Evolutionary conservation across 1,140 invertebrate species (phyloP).

Genomic region (Holcopasites calliopsidis): DNA sequence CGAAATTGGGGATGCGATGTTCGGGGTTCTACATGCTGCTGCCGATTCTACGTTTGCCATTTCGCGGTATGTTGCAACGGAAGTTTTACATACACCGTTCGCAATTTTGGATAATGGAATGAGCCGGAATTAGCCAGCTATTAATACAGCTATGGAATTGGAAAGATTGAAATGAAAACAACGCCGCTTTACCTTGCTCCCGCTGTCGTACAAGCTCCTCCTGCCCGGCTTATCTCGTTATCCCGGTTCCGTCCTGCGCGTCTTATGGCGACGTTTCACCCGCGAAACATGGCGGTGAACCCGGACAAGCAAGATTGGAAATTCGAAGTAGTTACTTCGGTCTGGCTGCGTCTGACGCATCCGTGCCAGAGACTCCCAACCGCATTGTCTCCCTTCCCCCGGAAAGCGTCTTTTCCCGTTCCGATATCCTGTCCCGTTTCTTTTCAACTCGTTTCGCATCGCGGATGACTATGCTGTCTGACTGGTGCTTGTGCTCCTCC

Average conservation of each 20-base stretch:
- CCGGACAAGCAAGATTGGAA: constrained; percentile 37
- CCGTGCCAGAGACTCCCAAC: constrained; percentile 44
- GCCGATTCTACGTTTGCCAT: no score
- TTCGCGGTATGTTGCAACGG: no score
- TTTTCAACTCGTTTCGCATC: constrained; percentile 2
- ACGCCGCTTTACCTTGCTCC: no score
- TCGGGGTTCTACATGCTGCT: no score
- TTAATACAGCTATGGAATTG: no score
- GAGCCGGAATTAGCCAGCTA: no score
- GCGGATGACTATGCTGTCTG: background rate
- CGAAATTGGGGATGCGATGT: no score
- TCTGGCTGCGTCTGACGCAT: constrained; percentile 59
- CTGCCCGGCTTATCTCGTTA: no score
- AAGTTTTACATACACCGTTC: no score
- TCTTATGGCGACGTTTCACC: background rate
- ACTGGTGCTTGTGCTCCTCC: background rate
- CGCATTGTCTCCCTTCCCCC: background rate
- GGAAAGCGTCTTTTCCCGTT: background rate
- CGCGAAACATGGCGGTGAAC: background rate
- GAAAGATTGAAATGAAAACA: no score
- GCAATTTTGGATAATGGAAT: no score
- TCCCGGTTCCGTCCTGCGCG: background rate
- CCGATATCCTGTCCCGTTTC: constrained; percentile 16
- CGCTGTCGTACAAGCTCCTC: no score
- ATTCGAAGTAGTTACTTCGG: constrained; percentile 60